Evolutionary conservation across 2,113 vertebrate species (phyloP).

Genomic region (Tautogolabrus adspersus): DNA sequence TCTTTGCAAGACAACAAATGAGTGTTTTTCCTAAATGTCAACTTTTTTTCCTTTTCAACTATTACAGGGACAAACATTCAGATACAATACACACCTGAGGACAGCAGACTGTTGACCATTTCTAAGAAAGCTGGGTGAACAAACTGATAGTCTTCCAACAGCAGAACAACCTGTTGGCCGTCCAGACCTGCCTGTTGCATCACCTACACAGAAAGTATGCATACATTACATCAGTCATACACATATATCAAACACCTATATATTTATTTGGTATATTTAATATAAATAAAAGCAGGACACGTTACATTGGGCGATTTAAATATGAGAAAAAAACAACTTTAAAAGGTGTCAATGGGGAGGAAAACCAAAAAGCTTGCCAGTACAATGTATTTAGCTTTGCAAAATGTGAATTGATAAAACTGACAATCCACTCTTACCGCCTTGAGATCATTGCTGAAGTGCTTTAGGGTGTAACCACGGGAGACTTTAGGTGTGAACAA

Average conservation of each 20-base stretch:
- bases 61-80: not conserved
- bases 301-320: not conserved
- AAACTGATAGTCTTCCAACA: constrained; percentile 96
- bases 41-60: no score
- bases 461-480: constrained; percentile 92
- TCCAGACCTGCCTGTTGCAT: constrained; percentile 94
- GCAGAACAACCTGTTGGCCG: constrained; percentile 91
- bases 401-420: constrained; percentile 7
- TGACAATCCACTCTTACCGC: constrained; percentile 75
- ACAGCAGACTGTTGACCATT: constrained; percentile 97
- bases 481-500: constrained; percentile 92
- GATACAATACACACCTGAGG: constrained; percentile 86
- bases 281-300: not conserved
- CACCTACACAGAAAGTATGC: constrained; percentile 81
- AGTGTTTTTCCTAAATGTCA: no score
- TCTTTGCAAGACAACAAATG: no score
- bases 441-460: constrained; percentile 96
- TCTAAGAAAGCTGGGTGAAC: constrained; percentile 92
- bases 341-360: no score
- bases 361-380: no score
- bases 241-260: not conserved
- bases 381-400: not conserved
- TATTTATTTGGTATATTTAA: not conserved
- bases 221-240: not conserved
- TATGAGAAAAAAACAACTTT: not conserved